Evolutionary conservation across 2,888 invertebrate species (phyloP).

Genomic region (Andrena chrysosceles): DNA sequence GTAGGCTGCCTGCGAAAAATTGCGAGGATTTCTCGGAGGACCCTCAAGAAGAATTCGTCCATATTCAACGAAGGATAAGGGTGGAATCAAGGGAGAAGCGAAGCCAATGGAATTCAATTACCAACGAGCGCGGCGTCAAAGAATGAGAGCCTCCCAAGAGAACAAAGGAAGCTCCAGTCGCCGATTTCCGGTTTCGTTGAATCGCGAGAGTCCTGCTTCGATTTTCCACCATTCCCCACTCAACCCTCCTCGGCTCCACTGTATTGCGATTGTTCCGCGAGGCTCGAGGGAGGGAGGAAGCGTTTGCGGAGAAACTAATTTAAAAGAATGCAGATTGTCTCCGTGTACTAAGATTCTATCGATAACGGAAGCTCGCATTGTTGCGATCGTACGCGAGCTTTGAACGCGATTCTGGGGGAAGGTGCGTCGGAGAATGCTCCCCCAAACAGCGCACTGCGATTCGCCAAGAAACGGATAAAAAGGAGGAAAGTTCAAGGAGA

Average conservation of each 20-base stretch:
- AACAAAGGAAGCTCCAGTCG: background rate
- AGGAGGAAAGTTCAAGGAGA: conserved; percentile 58
- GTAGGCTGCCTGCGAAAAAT: too few species aligned
- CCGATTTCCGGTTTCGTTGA: conserved; percentile 31
- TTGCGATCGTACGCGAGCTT: background rate
- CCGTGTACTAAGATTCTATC: conserved; percentile 7
- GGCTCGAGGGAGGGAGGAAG: background rate
- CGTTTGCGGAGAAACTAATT: conserved; percentile 36
- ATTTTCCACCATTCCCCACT: background rate
- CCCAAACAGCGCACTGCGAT: background rate
- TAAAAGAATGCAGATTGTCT: conserved; percentile 18
- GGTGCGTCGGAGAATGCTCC: background rate
- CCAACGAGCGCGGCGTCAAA: conserved; percentile 2
- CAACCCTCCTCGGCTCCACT: too few species aligned
- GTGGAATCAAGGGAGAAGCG: too few species aligned
- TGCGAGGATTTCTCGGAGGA: too few species aligned
- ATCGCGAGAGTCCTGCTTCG: background rate
- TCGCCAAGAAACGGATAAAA: conserved; percentile 8
- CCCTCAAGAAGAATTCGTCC: too few species aligned
- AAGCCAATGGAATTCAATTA: conserved; percentile 18
- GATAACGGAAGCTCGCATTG: conserved; percentile 20
- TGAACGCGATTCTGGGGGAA: background rate
- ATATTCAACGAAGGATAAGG: too few species aligned
- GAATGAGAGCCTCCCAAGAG: background rate
- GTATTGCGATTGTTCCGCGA: background rate